Percentiles rank a stretch among this genome's conserved stretches.
phyloP scores from a whole-genome alignment of 2,113 vertebrate species.

The Steatornis caripensis region DNA sequence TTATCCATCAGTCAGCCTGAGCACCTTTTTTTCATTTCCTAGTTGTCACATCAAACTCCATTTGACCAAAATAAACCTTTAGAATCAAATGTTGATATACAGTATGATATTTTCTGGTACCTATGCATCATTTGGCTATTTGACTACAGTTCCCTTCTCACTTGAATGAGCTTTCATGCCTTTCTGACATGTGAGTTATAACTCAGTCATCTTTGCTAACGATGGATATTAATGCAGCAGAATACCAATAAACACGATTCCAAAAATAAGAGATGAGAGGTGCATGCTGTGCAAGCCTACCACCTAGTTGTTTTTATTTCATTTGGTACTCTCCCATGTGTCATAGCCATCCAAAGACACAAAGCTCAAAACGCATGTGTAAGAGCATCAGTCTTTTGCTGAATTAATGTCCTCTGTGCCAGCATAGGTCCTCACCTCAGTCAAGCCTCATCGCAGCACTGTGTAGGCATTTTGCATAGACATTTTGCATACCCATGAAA shows the following conservation, averaged over 20 bases:
- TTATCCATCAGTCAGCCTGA: neutral
- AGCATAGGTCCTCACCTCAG: neutral
- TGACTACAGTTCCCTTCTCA: neutral
- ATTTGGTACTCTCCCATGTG: neutral
- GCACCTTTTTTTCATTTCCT: neutral
- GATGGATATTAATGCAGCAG: neutral
- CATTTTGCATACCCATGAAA: neutral
- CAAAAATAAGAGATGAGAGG: neutral
- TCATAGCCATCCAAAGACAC: neutral
- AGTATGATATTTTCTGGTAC: neutral
- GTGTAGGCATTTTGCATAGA: neutral
- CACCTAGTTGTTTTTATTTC: neutral
- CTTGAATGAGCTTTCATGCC: neutral
- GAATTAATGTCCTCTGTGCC: neutral
- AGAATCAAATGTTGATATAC: neutral
- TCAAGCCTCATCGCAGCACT: rapidly evolving
- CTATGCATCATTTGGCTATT: neutral
- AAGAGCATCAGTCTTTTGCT: neutral
- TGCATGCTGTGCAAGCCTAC: no score
- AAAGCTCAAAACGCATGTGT: neutral
- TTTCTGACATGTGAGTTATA: neutral
- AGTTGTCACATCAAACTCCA: neutral
- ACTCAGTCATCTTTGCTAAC: neutral
- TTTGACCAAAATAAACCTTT: neutral
- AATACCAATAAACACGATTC: neutral